These are phyloP conservation scores for Neopelma chrysocephalum DNA, from an alignment of 2,797 vertebrate genomes.

Conservation along the genomic window DNA sequence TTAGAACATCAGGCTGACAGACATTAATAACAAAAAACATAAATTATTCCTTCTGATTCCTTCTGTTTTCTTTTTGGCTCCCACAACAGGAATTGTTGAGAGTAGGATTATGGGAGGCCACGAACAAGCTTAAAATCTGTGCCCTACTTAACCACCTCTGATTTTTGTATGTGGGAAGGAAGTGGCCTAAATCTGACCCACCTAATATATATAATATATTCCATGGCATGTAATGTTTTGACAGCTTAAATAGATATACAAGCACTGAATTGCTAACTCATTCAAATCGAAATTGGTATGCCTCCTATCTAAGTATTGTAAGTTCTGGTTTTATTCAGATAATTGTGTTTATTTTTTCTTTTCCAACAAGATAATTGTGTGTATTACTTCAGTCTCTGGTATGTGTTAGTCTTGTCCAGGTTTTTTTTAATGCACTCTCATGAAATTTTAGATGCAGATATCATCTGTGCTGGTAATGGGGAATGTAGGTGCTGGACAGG, in stretches of 20 bases:
- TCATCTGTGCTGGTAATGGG: not conserved
- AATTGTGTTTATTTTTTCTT: slow-evolving; percentile 66
- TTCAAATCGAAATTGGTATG: slow-evolving; percentile 55
- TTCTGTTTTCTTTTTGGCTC: not conserved
- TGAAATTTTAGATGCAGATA: slow-evolving; percentile 20
- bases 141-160: not conserved
- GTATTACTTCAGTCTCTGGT: slow-evolving; percentile 56
- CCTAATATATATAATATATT: slow-evolving; percentile 53
- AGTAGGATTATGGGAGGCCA: not conserved
- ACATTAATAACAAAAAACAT: not conserved
- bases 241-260: slow-evolving; percentile 57
- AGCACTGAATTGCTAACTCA: slow-evolving; percentile 28
- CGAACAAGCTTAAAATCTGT: slow-evolving; percentile 27
- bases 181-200: slow-evolving; percentile 64
- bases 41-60: not conserved
- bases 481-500: not conserved
- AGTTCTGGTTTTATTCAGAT: slow-evolving; percentile 68
- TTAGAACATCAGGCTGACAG: not conserved
- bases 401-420: slow-evolving; percentile 37
- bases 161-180: slow-evolving; percentile 58
- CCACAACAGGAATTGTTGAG: not conserved
- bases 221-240: slow-evolving; percentile 56
- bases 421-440: slow-evolving; percentile 17
- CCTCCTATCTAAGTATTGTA: slow-evolving; percentile 46
- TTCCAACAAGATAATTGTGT: slow-evolving; percentile 55